Percentiles rank a stretch among this genome's conserved stretches.
phyloP scores from a whole-genome alignment of 2,888 invertebrate genomes.

The Pachliopta kotzebuea region DNA sequence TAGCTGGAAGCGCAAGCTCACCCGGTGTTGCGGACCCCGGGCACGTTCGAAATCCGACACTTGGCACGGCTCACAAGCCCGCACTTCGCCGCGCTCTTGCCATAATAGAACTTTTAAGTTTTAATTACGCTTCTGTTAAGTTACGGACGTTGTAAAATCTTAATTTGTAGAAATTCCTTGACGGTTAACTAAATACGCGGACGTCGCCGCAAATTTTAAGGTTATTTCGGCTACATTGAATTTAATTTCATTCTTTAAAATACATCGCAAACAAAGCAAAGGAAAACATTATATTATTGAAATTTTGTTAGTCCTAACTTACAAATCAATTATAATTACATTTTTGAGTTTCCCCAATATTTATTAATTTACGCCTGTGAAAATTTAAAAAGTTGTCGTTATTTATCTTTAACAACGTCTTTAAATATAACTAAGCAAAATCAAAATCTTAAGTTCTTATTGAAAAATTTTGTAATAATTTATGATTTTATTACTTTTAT shows the following conservation, averaged over 20 bases:
- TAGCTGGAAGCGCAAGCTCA: slow-evolving; percentile 29
- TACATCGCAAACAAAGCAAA: too few relatives aligned
- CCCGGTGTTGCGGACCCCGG: slow-evolving; percentile 56
- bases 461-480: too few relatives aligned
- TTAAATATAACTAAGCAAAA: too few relatives aligned
- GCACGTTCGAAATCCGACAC: slow-evolving; percentile 74
- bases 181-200: slow-evolving; percentile 15
- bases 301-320: too few relatives aligned
- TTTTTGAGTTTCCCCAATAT: too few relatives aligned
- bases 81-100: slow-evolving; percentile 46
- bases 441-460: too few relatives aligned
- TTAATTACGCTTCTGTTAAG: slow-evolving; percentile 69
- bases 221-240: neutral
- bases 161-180: slow-evolving; percentile 26
- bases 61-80: slow-evolving; percentile 69
- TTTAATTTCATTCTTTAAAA: neutral
- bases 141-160: slow-evolving; percentile 37
- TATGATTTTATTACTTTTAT: too few relatives aligned
- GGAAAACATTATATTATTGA: too few relatives aligned
- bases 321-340: too few relatives aligned
- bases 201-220: neutral
- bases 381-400: too few relatives aligned
- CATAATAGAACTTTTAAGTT: slow-evolving; percentile 72
- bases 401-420: too few relatives aligned
- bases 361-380: too few relatives aligned